These are phyloP conservation scores for Bilobella aurantiaca DNA, from an alignment of 1,140 invertebrate species.

Conservation along the genomic window DNA sequence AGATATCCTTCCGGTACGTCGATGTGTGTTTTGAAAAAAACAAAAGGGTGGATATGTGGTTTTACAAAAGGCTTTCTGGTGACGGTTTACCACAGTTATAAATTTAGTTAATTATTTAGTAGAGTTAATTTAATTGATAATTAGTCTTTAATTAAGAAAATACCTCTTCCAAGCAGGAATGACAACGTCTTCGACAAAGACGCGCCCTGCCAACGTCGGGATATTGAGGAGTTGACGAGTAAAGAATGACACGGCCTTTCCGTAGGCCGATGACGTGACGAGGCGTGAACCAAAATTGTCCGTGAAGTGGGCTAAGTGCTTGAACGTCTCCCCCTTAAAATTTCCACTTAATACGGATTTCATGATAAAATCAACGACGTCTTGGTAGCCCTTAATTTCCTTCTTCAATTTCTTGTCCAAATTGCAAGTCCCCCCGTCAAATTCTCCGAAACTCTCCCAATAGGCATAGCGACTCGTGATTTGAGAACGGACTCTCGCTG, in stretches of 20 bases:
- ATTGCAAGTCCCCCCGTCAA: slow-evolving; percentile 2
- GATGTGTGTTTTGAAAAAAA: too few relatives aligned
- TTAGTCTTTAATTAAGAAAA: too few relatives aligned
- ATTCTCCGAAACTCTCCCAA: slow-evolving; percentile 11
- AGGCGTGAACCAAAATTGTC: slow-evolving; percentile 60
- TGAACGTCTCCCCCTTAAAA: slow-evolving; percentile 48
- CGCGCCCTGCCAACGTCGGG: slow-evolving; percentile 35
- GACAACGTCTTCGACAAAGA: slow-evolving; percentile 39
- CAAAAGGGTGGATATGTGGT: too few relatives aligned
- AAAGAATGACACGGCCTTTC: slow-evolving; percentile 61
- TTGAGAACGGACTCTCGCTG: not conserved
- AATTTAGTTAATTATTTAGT: too few relatives aligned
- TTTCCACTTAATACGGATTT: slow-evolving; percentile 48
- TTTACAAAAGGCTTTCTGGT: too few relatives aligned
- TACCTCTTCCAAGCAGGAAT: slow-evolving; percentile 12
- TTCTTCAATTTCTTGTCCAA: slow-evolving; percentile 1
- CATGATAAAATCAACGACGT: slow-evolving; percentile 43
- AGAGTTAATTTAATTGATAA: too few relatives aligned
- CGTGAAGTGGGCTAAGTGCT: slow-evolving; percentile 54
- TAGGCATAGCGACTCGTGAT: not conserved
- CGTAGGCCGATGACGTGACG: slow-evolving; percentile 52
- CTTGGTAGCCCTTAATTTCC: slow-evolving; percentile 10
- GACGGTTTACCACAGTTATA: too few relatives aligned
- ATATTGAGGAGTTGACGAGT: slow-evolving; percentile 44
- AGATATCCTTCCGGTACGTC: too few relatives aligned